A percentile compares a stretch with the other conserved stretches of the same genome.
Conservation (phyloP, 2,888 invertebrate genomes). For the Megalurothrips usitatus region DNA sequence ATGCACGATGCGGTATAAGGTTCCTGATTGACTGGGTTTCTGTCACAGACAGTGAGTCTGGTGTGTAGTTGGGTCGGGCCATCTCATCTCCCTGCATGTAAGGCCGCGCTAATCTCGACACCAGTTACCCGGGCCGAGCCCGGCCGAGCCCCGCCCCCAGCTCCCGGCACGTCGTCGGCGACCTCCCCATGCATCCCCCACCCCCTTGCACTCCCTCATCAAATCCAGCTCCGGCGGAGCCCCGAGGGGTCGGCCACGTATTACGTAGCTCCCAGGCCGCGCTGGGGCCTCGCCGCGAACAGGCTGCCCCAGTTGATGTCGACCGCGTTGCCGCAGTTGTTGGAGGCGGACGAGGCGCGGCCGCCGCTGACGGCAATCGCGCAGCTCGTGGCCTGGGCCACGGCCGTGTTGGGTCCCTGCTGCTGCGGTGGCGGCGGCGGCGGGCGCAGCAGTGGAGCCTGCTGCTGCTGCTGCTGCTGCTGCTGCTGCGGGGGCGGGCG, state of each 20-base stretch:
- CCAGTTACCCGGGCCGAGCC: not conserved
- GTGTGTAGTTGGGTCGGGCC: no score
- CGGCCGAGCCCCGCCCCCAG: not conserved
- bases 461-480: slow-evolving; percentile 6
- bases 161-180: not conserved
- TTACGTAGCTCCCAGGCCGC: no score
- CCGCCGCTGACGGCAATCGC: not conserved
- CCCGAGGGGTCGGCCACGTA: no score
- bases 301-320: not conserved
- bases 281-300: not conserved
- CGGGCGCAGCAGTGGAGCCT: not conserved
- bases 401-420: not conserved
- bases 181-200: not conserved
- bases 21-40: no score
- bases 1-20: no score
- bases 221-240: no score
- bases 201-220: not conserved
- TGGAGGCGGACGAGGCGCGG: not conserved
- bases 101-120: not conserved
- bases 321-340: slow-evolving; percentile 15
- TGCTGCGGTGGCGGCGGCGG: not conserved
- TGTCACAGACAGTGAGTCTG: no score
- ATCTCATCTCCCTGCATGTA: not conserved
- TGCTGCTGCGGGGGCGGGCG: not conserved
- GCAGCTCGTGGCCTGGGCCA: not conserved